These are phyloP conservation scores for Tenthredo livida DNA, from an alignment of 2,888 invertebrate genomes.

Conservation along the genomic window DNA sequence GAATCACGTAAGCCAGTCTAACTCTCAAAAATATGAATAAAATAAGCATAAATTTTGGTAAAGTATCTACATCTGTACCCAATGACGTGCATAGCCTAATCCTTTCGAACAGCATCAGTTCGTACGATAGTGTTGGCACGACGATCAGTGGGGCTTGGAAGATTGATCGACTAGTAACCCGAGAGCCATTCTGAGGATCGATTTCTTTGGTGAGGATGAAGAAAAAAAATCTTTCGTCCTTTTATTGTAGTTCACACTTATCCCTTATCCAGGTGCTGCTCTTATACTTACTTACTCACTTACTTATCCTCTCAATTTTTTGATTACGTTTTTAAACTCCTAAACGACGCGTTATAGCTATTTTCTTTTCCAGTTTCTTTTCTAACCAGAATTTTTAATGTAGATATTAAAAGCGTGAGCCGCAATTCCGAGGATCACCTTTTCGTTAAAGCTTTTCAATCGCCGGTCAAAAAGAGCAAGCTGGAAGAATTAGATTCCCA, in stretches of 20 bases:
- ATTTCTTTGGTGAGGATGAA: not conserved
- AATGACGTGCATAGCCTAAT: conserved; percentile 1
- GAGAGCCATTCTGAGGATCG: conserved; percentile 32
- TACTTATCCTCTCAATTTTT: not conserved
- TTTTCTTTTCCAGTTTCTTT: not conserved
- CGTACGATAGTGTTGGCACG: conserved; percentile 12
- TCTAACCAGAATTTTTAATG: not conserved
- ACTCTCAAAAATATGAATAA: not conserved
- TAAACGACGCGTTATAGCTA: not conserved
- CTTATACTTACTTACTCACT: not conserved
- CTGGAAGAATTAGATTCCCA: not conserved
- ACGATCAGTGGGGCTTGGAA: conserved; percentile 23
- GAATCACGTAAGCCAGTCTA: not conserved
- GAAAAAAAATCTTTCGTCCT: not conserved
- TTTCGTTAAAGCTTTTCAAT: not conserved
- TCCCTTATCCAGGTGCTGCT: not conserved
- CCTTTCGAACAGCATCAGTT: not conserved
- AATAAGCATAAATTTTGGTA: not conserved
- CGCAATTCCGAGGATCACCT: not conserved
- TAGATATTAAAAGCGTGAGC: not conserved
- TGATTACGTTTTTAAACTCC: not conserved
- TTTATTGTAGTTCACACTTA: not conserved
- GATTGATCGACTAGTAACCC: conserved; percentile 42
- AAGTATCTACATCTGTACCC: not conserved
- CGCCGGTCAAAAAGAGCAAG: not conserved